Conservation (phyloP, 2,888 invertebrate species). For the Amaurobius ferox region DNA sequence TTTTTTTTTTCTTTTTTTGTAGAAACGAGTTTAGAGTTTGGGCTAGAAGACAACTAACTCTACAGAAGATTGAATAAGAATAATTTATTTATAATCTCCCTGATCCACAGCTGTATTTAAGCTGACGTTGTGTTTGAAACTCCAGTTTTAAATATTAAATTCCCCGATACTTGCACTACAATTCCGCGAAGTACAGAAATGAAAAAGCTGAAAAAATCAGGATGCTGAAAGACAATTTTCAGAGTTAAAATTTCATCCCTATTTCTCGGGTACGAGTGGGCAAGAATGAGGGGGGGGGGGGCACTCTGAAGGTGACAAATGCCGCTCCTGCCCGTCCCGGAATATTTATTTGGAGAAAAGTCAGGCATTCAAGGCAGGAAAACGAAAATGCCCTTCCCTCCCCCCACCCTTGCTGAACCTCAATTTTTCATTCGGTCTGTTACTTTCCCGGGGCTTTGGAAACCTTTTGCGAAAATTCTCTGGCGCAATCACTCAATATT, state of each 20-base stretch:
- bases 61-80: too few relatives aligned
- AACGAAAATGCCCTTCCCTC: constrained; percentile 50
- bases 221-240: constrained; percentile 26
- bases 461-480: constrained; percentile 38
- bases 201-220: too few relatives aligned
- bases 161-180: too few relatives aligned
- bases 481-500: constrained; percentile 62
- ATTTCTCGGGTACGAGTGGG: background rate
- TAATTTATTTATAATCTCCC: too few relatives aligned
- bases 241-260: constrained; percentile 61
- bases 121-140: too few relatives aligned
- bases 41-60: too few relatives aligned
- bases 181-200: too few relatives aligned
- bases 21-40: too few relatives aligned
- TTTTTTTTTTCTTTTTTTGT: too few relatives aligned
- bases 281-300: background rate
- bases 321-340: constrained; percentile 41
- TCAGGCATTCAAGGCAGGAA: constrained; percentile 66
- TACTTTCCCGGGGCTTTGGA: constrained; percentile 37
- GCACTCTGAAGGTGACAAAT: constrained; percentile 52
- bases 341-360: constrained; percentile 68
- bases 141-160: too few relatives aligned
- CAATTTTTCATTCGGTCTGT: constrained; percentile 72
- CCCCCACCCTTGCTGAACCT: constrained; percentile 22
- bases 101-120: too few relatives aligned